Evolutionary conservation across 2,113 vertebrate genomes (phyloP), one percentile per base, ranked within the genome.

Genomic region (Amblyornis subalaris): DNA sequence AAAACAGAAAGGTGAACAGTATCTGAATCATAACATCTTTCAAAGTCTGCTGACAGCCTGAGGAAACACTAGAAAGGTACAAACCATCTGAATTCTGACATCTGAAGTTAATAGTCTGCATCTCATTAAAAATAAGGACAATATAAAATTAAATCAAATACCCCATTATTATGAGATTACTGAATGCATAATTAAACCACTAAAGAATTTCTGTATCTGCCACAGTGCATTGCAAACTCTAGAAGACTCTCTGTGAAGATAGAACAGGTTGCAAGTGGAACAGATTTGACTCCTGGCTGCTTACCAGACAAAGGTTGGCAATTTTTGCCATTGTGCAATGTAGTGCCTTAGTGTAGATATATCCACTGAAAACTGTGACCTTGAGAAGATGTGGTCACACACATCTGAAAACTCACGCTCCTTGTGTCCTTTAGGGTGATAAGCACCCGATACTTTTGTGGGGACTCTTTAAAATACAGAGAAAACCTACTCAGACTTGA

Each of bases 371-470:
- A 73, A 83, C 6, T 21, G 7, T 29, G 33, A 66, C 47, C 58
- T 64, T 42, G 26, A 62, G 70, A 55, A 86, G 33, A 12, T 10
- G 24, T 1, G 5, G 42, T 33, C 29, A 61, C 38, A 23, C 4
- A 5, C 14, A n/a, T 15, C 35, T 60, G 35, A 38, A 72, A 6
- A 53, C 18, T 74, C 42, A 67, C 0, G 0, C 3, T 64, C 28
- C 18, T 78, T 51, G 26, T 25, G n/a, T 38, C 48, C 29, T 70
- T 47, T 11, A 80, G 42, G 35, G 45, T 48, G 36, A 31, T 25
- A n/a, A n/a, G 28, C 23, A 67, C 14, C 51, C 77, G 35, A 14
- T 40, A 71, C 4, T 47, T 72, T 57, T 54, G 19, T 36, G 79
- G 38, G 29, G 8, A 83, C 5, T 42, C 16, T 51, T 79, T 48